Percentiles rank a stretch among this genome's conserved stretches.
Conservation (phyloP, 37 sponge, comb jelly and placozoan genomes). For the Spongilla lacustris region DNA sequence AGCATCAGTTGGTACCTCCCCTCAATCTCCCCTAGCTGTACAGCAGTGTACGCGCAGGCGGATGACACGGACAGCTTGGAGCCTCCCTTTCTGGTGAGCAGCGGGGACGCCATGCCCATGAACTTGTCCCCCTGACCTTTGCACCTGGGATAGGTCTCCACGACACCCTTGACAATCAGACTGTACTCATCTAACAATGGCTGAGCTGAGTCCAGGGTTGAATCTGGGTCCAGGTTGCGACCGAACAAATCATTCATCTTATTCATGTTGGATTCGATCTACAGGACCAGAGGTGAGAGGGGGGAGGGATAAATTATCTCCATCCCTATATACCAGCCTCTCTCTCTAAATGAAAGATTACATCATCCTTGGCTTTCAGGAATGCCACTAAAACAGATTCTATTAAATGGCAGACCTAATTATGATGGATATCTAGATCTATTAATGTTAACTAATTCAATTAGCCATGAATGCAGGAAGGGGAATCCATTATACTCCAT, state of each 20-base stretch:
- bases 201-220: constrained; percentile 33
- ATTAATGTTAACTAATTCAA: too few relatives aligned
- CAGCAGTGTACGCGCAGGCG: constrained; percentile 37
- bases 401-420: too few relatives aligned
- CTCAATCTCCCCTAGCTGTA: constrained; percentile 48
- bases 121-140: constrained; percentile 36
- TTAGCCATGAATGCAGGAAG: too few relatives aligned
- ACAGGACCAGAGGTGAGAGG: not conserved
- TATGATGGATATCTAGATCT: too few relatives aligned
- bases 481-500: too few relatives aligned
- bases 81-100: not conserved
- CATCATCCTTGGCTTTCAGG: too few relatives aligned
- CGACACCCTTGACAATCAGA: constrained; percentile 9
- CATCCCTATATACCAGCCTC: not conserved
- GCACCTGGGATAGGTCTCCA: constrained; percentile 4
- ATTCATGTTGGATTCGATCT: constrained; percentile 27
- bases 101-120: constrained; percentile 21
- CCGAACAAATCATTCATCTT: constrained; percentile 30
- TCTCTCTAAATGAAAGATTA: not conserved
- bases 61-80: constrained; percentile 28
- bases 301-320: too few relatives aligned
- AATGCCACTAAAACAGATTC: too few relatives aligned
- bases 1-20: constrained; percentile 23
- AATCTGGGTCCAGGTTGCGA: not conserved
- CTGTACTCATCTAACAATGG: constrained; percentile 25